These are phyloP conservation scores for Phasianus colchicus DNA, from an alignment of 2,113 vertebrate genomes.

Conservation along the genomic window DNA sequence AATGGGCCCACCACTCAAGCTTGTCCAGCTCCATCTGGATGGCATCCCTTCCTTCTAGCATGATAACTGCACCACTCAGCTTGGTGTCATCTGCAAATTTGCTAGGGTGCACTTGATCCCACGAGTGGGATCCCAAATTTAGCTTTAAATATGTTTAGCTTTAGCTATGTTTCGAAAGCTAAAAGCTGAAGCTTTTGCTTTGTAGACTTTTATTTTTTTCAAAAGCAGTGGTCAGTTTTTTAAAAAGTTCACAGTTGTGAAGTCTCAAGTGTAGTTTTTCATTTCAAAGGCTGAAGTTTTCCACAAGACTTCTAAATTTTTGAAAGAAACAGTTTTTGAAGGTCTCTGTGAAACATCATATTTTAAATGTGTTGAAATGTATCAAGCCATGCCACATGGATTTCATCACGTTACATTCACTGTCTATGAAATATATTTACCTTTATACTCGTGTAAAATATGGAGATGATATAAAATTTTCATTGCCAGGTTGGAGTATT, in stretches of 20 bases:
- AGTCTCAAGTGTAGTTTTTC: background rate
- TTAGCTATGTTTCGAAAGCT: background rate
- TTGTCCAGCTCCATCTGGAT: too few species aligned
- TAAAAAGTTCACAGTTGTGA: background rate
- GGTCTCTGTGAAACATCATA: background rate
- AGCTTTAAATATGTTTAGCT: background rate
- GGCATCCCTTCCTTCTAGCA: too few species aligned
- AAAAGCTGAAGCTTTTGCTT: background rate
- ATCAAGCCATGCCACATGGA: background rate
- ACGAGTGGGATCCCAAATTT: too few species aligned
- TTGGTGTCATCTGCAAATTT: too few species aligned
- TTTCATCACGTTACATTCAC: background rate
- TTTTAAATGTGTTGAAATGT: constrained; percentile 1
- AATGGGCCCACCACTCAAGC: too few species aligned
- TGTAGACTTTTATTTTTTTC: background rate
- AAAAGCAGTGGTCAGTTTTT: background rate
- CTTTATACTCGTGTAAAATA: background rate
- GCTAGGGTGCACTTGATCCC: too few species aligned
- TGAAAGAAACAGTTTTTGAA: background rate
- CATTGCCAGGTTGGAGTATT: background rate
- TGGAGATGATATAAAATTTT: background rate
- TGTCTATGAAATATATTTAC: background rate
- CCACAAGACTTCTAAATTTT: background rate
- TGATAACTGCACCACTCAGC: too few species aligned
- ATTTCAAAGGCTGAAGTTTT: background rate